phyloP scores from a whole-genome alignment of 2,888 invertebrate species.

The Cerceris ruficornis region DNA sequence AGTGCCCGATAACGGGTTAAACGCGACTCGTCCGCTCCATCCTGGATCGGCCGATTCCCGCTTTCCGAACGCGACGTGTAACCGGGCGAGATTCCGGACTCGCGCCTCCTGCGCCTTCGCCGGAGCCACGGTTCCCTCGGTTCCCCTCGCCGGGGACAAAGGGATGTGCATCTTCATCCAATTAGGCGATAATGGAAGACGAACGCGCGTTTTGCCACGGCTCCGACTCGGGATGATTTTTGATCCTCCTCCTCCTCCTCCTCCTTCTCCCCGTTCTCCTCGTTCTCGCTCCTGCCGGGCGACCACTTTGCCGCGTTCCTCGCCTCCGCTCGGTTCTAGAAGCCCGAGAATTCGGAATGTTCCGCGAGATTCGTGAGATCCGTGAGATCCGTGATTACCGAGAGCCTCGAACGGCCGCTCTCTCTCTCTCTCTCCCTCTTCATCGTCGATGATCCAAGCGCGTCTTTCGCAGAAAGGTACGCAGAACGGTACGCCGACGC shows the following conservation, averaged over 20 bases:
- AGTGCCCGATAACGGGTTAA: constrained; percentile 21
- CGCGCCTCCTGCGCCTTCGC: constrained; percentile 32
- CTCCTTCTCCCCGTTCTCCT: too few species aligned
- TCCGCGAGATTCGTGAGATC: background rate
- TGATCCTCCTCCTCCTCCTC: constrained; percentile 18
- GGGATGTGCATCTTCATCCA: constrained; percentile 76
- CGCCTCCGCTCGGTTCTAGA: too few species aligned
- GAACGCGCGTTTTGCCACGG: constrained; percentile 65
- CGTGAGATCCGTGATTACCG: too few species aligned
- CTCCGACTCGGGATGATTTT: constrained; percentile 46
- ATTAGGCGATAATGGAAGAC: constrained; percentile 71
- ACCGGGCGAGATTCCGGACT: constrained; percentile 40
- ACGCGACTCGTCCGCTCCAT: constrained; percentile 64
- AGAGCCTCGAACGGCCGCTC: too few species aligned
- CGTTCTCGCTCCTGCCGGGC: background rate
- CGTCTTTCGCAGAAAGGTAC: background rate
- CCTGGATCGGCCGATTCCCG: constrained; percentile 56
- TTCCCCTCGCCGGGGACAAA: constrained; percentile 59
- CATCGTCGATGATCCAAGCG: background rate
- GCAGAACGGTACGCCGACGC: background rate
- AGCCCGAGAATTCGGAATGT: too few species aligned
- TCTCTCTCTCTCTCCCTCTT: too few species aligned
- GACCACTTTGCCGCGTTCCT: too few species aligned
- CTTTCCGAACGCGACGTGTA: constrained; percentile 32
- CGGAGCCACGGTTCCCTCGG: background rate